phyloP scores from a whole-genome alignment of 2,113 vertebrate species.

The Semicossyphus pulcher region DNA sequence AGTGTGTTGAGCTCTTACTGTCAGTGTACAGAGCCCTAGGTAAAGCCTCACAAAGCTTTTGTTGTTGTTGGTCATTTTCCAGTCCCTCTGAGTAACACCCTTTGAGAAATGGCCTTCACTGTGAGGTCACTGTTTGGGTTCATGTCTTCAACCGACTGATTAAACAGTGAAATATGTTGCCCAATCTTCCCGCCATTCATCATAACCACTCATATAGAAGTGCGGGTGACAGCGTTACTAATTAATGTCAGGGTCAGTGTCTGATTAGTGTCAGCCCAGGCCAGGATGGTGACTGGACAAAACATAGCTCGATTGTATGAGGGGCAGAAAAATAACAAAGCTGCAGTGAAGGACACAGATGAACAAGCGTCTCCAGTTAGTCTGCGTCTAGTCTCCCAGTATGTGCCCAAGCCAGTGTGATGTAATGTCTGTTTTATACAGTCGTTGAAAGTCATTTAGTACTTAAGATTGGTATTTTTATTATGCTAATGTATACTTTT shows the following conservation, averaged over 20 bases:
- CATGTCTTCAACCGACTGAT: background rate
- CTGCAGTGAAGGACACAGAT: background rate
- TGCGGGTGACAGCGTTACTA: conserved; percentile 8
- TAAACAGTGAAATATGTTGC: background rate
- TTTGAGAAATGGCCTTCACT: background rate
- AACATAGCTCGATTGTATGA: background rate
- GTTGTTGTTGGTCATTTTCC: background rate
- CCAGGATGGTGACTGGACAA: background rate
- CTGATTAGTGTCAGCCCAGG: background rate
- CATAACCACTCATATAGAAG: conserved; percentile 2
- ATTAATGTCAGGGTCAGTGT: conserved; percentile 14
- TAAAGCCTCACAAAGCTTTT: background rate
- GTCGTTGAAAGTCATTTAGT: background rate
- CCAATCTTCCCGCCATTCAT: background rate
- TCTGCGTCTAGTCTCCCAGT: background rate
- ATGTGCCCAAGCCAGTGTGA: background rate
- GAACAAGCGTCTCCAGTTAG: background rate
- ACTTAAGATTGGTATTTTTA: background rate
- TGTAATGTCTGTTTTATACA: background rate
- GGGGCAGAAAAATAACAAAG: background rate
- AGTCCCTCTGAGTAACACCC: background rate
- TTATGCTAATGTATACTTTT: too few relatives aligned
- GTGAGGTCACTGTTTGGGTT: background rate
- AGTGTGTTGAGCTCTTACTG: too few relatives aligned
- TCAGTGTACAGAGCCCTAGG: background rate